These are phyloP conservation scores for Tangara arthus DNA, from an alignment of 2,797 vertebrate species.

Conservation along the genomic window DNA sequence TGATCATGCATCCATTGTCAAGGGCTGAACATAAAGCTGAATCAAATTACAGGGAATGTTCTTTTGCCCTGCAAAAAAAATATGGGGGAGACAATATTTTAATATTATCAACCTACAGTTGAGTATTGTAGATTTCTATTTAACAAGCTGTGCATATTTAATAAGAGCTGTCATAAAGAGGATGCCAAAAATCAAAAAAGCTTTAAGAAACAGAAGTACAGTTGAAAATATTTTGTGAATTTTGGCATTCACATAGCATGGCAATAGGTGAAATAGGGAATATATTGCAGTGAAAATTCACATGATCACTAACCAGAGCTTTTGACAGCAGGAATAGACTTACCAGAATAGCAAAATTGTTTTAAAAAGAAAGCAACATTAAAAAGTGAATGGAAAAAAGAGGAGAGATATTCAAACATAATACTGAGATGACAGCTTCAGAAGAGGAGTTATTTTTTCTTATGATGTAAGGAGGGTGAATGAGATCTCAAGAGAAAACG, in stretches of 20 bases:
- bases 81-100: not conserved
- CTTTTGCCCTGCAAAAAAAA: not conserved
- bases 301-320: not conserved
- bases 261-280: not conserved
- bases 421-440: not conserved
- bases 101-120: not conserved
- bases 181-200: not conserved
- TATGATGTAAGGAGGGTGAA: not conserved
- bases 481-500: not conserved
- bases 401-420: not conserved
- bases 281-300: not conserved
- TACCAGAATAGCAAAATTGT: not conserved
- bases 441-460: not conserved
- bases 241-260: not conserved
- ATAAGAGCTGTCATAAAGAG: not conserved
- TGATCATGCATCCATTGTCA: not conserved
- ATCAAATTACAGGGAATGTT: not conserved
- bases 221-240: not conserved
- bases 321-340: not conserved
- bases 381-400: not conserved
- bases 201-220: not conserved
- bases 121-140: not conserved
- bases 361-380: not conserved
- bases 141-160: not conserved
- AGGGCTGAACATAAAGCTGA: not conserved